Percentiles rank a stretch among this genome's conserved stretches.
Evolutionary conservation across 2,113 vertebrate genomes (phyloP).

Genomic region (Panthera tigris): DNA sequence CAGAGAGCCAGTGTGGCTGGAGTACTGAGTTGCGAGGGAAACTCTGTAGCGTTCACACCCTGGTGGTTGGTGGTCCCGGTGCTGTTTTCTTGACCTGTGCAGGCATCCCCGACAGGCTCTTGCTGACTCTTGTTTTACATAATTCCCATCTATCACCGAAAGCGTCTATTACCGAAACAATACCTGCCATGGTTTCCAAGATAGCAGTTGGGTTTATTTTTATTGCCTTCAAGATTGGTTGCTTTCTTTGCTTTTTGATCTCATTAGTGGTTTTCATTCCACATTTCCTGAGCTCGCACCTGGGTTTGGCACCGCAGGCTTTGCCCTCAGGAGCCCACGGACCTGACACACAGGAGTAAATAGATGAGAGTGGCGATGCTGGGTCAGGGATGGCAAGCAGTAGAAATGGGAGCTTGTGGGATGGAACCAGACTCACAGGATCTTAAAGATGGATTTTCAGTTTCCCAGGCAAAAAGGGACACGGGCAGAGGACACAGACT

Average conservation of each 20-base stretch:
- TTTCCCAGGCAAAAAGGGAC: not conserved
- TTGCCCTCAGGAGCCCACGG: not conserved
- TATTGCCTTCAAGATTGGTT: not conserved
- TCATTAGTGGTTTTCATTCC: conserved; percentile 1
- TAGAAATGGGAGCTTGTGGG: not conserved
- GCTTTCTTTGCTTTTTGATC: conserved; percentile 25
- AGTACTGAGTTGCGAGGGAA: not conserved
- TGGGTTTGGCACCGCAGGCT: not conserved
- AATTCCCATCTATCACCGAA: not conserved
- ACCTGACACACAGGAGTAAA: not conserved
- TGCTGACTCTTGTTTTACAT: not conserved
- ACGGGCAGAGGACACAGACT: not conserved
- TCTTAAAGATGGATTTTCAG: not conserved
- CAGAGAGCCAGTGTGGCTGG: not conserved
- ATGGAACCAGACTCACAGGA: not conserved
- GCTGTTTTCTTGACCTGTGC: not conserved
- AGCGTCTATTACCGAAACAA: not conserved
- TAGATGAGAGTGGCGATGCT: not conserved
- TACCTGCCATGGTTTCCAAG: not conserved
- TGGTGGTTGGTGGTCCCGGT: not conserved
- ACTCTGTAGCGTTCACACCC: not conserved
- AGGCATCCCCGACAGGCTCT: not conserved
- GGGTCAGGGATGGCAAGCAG: not conserved
- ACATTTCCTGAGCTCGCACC: not conserved
- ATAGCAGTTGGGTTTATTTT: conserved; percentile 24